These are phyloP conservation scores for Microctonus aethiopoides DNA, from an alignment of 2,888 invertebrate species.

Conservation along the genomic window DNA sequence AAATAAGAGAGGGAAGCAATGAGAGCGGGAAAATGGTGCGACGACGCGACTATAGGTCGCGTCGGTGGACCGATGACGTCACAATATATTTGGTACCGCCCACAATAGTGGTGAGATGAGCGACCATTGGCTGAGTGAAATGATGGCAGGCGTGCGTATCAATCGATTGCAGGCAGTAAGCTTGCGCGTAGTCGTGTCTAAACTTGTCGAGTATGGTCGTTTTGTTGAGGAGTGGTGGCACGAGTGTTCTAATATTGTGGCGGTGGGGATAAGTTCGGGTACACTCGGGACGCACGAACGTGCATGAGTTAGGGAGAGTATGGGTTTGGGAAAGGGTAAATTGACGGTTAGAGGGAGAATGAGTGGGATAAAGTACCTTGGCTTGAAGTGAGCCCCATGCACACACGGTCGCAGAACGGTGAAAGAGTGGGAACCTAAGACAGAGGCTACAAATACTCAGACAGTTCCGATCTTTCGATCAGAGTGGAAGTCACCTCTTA, in stretches of 20 bases:
- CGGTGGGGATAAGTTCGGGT: slow-evolving; percentile 35
- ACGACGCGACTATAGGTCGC: slow-evolving; percentile 56
- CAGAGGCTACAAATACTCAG: slow-evolving; percentile 56
- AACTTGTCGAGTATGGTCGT: slow-evolving; percentile 47
- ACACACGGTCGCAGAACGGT: slow-evolving; percentile 47
- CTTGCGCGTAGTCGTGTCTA: slow-evolving; percentile 43
- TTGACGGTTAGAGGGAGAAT: slow-evolving; percentile 37
- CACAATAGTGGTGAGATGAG: slow-evolving; percentile 39
- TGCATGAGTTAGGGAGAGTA: slow-evolving; percentile 7
- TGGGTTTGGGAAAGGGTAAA: slow-evolving; percentile 32
- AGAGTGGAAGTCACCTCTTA: slow-evolving; percentile 65
- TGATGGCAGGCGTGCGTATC: slow-evolving; percentile 65
- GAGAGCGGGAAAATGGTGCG: slow-evolving; percentile 27
- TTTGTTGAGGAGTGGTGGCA: slow-evolving; percentile 32
- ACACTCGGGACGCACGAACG: slow-evolving; percentile 38
- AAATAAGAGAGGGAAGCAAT: slow-evolving; percentile 35
- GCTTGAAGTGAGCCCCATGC: slow-evolving; percentile 55
- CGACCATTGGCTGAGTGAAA: slow-evolving; percentile 58
- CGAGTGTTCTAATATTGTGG: slow-evolving; percentile 31
- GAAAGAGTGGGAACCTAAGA: slow-evolving; percentile 50
- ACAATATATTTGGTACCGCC: slow-evolving; percentile 51
- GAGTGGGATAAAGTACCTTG: slow-evolving; percentile 50
- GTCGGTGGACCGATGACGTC: slow-evolving; percentile 54
- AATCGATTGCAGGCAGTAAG: slow-evolving; percentile 61
- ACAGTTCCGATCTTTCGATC: slow-evolving; percentile 59